Base-by-base conservation (phyloP, 2,888 invertebrate species). In the Ryuthela nishihirai region DNA sequence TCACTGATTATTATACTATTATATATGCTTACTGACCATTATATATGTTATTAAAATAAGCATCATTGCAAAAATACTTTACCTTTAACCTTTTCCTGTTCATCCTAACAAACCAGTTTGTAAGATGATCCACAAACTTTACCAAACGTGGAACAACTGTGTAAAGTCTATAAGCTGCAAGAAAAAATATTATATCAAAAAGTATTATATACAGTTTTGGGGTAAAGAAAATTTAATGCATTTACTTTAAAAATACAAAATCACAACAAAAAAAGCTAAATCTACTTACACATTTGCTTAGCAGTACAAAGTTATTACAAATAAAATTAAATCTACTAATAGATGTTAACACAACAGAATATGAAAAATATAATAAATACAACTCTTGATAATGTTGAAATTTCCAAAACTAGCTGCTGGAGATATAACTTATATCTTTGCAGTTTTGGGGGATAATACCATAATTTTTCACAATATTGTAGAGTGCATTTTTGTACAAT, bases 51-150 rank as follows among this genome's bases (percentile, higher is more conserved):
- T 18, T 21, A 15, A 15, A 35, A 42, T 45, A 42, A 32, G 20
- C 2, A 1, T 21, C 10, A 20, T 7, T 7, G 20, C n/a, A n/a
- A n/a, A n/a, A n/a, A n/a, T n/a, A n/a, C 23, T 62, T 58, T 42
- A 75, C 79, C 76, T 97, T 98, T 60, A 99, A 82, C 46, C 99
- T 81, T 69, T 85, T 88, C 53, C 99, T 82, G 75, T 99, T 99
- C 84, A 99, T 88, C 64, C 98, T 81, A 25, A 99, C 94, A 74
- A 98, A 99, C 95, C 97, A 97, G 75, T 99, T 99, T 24, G 98
- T 99, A 3, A 99, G 81, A 72, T 97, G 90, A 72, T 98, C 97
- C 66, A 99, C 92, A 75, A 93, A 99, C 73, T 94, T 93, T 0
- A 97, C 87, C 36, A 99, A 78, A 49, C 86, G 80, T 0, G 97